A percentile compares a stretch with the other conserved stretches of the same genome.
Evolutionary conservation across 2,797 vertebrate species (phyloP).

Genomic region (Taeniopygia guttata): DNA sequence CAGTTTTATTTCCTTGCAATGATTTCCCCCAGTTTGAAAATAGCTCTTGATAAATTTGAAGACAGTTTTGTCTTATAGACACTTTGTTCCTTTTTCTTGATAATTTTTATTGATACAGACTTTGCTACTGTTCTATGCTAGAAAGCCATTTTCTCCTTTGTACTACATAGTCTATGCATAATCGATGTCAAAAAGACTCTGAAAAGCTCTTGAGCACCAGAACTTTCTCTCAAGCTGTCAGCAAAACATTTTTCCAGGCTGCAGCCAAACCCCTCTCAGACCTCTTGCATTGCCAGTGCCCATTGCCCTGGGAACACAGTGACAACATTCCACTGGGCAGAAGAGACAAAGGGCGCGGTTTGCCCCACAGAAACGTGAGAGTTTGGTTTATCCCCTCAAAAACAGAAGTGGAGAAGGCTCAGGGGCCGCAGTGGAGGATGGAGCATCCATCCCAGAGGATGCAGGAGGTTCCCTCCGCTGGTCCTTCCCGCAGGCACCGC

Average conservation of each 20-base stretch:
- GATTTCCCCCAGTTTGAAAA: not conserved
- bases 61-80: not conserved
- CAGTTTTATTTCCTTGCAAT: not conserved
- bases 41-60: not conserved
- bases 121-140: not conserved
- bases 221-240: not conserved
- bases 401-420: not conserved
- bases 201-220: not conserved
- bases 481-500: fast-evolving
- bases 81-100: not conserved
- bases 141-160: not conserved
- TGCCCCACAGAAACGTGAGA: not conserved
- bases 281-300: fast-evolving
- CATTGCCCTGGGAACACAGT: fast-evolving
- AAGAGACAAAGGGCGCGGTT: not conserved
- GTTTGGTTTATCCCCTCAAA: not conserved
- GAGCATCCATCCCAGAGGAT: not conserved
- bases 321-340: not conserved
- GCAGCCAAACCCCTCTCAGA: not conserved
- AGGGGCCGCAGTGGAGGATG: not conserved
- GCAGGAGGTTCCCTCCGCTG: not conserved
- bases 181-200: not conserved
- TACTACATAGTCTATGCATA: not conserved
- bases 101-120: not conserved
- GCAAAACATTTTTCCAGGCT: not conserved